Evolutionary conservation across 2,888 invertebrate genomes (phyloP).

Genomic region (Chirona hameri): DNA sequence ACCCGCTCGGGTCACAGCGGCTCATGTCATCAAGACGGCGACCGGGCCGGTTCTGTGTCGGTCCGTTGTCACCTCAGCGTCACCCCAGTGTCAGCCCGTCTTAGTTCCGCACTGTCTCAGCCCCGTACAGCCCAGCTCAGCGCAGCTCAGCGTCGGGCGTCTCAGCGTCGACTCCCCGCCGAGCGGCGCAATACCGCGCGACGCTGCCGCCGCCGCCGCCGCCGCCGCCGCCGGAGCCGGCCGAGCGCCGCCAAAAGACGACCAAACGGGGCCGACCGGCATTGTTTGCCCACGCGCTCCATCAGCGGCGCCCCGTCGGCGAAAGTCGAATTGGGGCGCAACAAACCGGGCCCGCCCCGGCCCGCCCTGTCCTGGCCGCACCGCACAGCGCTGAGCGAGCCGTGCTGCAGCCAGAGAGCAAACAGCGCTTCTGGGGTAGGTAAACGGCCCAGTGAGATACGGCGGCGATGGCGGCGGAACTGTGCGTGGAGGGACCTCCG

Average conservation of each 20-base stretch:
- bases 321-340: conserved; percentile 1
- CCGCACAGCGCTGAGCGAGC: no score
- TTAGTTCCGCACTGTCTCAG: no score
- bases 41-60: no score
- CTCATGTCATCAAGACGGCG: no score
- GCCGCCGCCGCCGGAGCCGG: not conserved
- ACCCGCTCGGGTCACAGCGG: no score
- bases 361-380: not conserved
- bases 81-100: no score
- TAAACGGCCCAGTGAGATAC: not conserved
- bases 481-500: not conserved
- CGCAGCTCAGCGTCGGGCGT: not conserved
- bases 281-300: conserved; percentile 10
- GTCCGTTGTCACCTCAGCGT: no score
- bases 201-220: not conserved
- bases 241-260: not conserved
- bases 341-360: not conserved
- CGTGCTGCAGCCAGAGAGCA: not conserved
- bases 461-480: not conserved
- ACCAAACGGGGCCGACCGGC: not conserved
- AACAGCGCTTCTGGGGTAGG: not conserved
- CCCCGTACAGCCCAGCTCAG: not conserved
- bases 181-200: not conserved
- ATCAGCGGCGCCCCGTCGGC: not conserved
- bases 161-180: not conserved